Evolutionary conservation across 1,140 invertebrate species (phyloP).

Genomic region (Papilio polytes): DNA sequence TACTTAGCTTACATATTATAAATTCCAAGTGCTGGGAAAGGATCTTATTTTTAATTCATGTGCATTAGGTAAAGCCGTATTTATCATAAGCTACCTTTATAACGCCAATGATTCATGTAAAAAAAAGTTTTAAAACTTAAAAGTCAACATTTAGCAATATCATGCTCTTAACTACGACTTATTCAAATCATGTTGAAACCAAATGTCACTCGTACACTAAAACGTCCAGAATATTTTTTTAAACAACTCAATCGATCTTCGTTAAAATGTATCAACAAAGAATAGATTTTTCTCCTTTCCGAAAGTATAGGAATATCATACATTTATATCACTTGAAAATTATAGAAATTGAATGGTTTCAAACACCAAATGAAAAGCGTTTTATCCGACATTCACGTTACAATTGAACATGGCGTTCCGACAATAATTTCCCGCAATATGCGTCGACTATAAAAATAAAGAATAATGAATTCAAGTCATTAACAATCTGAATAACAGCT

Average conservation of each 20-base stretch:
- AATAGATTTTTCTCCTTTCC: too few species aligned
- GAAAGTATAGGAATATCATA: too few species aligned
- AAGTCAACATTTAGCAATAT: too few species aligned
- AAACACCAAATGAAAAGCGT: background rate
- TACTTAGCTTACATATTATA: slow-evolving; percentile 9
- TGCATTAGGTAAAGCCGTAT: background rate
- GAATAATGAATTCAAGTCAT: background rate
- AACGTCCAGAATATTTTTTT: too few species aligned
- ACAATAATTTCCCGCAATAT: slow-evolving; percentile 3
- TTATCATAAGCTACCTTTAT: background rate
- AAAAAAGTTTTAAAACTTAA: too few species aligned
- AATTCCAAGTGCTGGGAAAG: background rate
- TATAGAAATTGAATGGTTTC: background rate
- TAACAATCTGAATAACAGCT: background rate
- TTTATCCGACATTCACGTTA: background rate
- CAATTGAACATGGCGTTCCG: background rate
- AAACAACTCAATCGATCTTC: too few species aligned
- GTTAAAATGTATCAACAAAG: too few species aligned
- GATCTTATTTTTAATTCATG: slow-evolving; percentile 21
- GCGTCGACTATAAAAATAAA: background rate
- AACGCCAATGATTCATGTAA: background rate
- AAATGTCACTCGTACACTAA: too few species aligned
- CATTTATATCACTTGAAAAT: too few species aligned
- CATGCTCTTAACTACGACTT: too few species aligned
- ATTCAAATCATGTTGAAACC: too few species aligned